Evolutionary conservation across 35 echinoderm and acorn worm species (phyloP), one percentile per base, ranked within the genome.

Genomic region (Heliocidaris tuberculata): DNA sequence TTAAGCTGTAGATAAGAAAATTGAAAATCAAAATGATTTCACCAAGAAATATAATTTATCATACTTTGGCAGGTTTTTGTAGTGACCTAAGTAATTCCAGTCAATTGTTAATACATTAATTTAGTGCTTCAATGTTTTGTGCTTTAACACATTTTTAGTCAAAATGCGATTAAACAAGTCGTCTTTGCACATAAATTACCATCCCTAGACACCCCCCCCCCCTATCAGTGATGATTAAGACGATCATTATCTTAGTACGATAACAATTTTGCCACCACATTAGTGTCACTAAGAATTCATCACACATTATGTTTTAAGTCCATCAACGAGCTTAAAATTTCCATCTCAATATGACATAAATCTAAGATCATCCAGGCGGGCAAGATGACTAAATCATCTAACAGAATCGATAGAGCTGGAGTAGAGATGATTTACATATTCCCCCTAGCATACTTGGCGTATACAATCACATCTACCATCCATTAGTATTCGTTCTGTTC

Each of bases 381-480:
- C 21, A 78, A 78, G 65, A 78, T 78, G 65, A 78, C 65, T 78
- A 78, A 78, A 78, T 78, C 21, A 78, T 78, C 65, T 27, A 27
- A 78, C 6, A 78, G 19, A 78, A 78, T 78, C 65, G 65, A 78
- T 78, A n/a, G 27, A 7, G 65, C 17, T 27, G 65, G 27, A 78
- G 65, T n/a, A n/a, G 65, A 8, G 65, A 48, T 89, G 19, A 89
- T 89, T 89, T 89, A 89, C 87, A 89, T 89, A 32, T 48, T 89
- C 87, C 87, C 87, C 24, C 47, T 47, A 89, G 47, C 65, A 17
- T 48, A 89, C 31, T 47, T 30, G n/a, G 31, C 31, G 7, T 32
- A 19, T 89, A 89, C 87, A 89, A 89, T 89, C 31, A 89, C 87
- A 89, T 47, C 87, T 19, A n/a, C 87, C 47, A 48, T 32, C 86